Conservation (phyloP, 2,888 invertebrate genomes). For the Pecten maximus region DNA sequence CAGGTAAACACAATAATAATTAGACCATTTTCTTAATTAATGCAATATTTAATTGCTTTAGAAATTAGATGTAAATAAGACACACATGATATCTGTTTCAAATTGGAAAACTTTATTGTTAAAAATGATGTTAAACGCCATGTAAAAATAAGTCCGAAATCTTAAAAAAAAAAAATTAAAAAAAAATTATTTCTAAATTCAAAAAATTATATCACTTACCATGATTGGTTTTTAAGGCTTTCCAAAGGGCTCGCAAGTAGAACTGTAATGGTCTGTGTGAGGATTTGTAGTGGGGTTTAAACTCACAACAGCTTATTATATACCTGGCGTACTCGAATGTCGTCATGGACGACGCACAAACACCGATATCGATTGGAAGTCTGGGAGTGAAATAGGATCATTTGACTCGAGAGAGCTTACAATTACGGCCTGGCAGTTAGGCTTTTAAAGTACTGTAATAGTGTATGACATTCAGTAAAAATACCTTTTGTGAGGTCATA, state of each 20-base stretch:
- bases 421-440: not conserved
- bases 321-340: not conserved
- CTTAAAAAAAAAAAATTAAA: not conserved
- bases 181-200: not conserved
- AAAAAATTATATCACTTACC: not conserved
- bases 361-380: slow-evolving; percentile 17
- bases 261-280: slow-evolving; percentile 11
- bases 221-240: not conserved
- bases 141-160: not conserved
- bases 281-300: not conserved
- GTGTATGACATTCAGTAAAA: not conserved
- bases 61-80: too few species aligned
- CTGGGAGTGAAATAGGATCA: not conserved
- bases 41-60: too few species aligned
- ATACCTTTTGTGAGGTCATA: not conserved
- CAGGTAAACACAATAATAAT: too few species aligned
- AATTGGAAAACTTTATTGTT: too few species aligned
- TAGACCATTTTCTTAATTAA: not conserved
- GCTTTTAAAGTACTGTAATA: not conserved
- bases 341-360: not conserved
- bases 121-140: too few species aligned
- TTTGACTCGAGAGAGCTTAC: not conserved
- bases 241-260: not conserved
- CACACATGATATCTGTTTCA: too few species aligned
- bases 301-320: not conserved